Evolutionary conservation across 2,797 vertebrate species (phyloP).

Genomic region (Spea hammondii): DNA sequence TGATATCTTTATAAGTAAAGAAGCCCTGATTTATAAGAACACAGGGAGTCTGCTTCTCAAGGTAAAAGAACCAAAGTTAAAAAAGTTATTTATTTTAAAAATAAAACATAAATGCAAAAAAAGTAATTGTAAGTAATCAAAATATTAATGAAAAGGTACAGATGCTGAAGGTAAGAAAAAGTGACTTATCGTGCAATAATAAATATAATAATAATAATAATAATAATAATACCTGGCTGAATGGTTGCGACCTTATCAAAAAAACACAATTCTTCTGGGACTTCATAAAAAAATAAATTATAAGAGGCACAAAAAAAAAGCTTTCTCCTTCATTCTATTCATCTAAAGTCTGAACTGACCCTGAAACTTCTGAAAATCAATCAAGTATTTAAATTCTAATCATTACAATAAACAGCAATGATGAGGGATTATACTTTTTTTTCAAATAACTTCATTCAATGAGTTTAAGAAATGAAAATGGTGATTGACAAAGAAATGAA

Average conservation of each 20-base stretch:
- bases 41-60: too few relatives aligned
- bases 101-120: too few relatives aligned
- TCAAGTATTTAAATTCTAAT: constrained; percentile 23
- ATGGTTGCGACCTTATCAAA: not conserved
- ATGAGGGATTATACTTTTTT: constrained; percentile 17
- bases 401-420: constrained; percentile 17
- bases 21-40: too few relatives aligned
- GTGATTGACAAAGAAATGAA: constrained; percentile 38
- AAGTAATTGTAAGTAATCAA: too few relatives aligned
- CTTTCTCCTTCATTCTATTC: not conserved
- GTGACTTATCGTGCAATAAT: too few relatives aligned
- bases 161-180: too few relatives aligned
- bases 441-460: constrained; percentile 18
- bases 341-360: not conserved
- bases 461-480: constrained; percentile 24
- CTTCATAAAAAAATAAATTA: not conserved
- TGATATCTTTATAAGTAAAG: too few relatives aligned
- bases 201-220: too few relatives aligned
- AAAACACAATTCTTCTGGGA: not conserved
- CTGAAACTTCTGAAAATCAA: constrained; percentile 3
- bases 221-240: too few relatives aligned
- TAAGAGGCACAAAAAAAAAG: not conserved
- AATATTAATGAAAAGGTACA: too few relatives aligned
- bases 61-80: too few relatives aligned
- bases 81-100: too few relatives aligned